A percentile compares a stretch with the other conserved stretches of the same genome.
Conservation (phyloP, 2,113 vertebrate species). For the Microtus oregoni region DNA sequence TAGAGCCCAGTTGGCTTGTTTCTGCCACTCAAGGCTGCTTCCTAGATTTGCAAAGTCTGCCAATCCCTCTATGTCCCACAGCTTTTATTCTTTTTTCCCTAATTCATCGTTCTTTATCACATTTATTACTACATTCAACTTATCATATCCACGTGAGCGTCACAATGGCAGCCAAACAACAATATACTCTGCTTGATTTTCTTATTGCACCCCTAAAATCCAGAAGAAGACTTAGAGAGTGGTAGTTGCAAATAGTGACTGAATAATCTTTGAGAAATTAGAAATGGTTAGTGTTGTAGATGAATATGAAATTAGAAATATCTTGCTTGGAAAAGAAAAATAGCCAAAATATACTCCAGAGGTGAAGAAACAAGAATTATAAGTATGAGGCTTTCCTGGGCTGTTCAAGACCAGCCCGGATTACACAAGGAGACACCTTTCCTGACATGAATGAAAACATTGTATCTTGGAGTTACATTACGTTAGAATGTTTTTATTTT, state of each 20-base stretch:
- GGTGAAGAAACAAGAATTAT: not conserved
- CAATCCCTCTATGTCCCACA: not conserved
- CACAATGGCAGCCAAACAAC: not conserved
- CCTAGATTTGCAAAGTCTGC: not conserved
- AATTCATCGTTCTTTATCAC: not conserved
- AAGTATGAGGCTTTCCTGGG: too few relatives aligned
- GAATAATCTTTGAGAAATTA: not conserved
- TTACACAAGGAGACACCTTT: not conserved
- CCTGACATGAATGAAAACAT: not conserved
- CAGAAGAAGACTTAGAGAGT: not conserved
- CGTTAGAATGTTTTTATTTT: not conserved
- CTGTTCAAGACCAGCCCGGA: not conserved
- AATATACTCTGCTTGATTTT: not conserved
- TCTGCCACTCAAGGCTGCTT: not conserved
- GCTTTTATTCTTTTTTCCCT: not conserved
- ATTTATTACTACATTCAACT: not conserved
- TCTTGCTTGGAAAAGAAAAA: not conserved
- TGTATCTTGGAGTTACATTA: not conserved
- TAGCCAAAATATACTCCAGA: not conserved
- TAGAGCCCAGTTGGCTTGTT: not conserved
- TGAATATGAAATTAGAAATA: conserved; percentile 1
- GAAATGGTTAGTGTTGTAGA: not conserved
- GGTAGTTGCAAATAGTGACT: not conserved
- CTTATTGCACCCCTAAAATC: not conserved
- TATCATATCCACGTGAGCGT: not conserved